Conservation (phyloP, 2,113 vertebrate genomes). For the Halichoeres trimaculatus region DNA sequence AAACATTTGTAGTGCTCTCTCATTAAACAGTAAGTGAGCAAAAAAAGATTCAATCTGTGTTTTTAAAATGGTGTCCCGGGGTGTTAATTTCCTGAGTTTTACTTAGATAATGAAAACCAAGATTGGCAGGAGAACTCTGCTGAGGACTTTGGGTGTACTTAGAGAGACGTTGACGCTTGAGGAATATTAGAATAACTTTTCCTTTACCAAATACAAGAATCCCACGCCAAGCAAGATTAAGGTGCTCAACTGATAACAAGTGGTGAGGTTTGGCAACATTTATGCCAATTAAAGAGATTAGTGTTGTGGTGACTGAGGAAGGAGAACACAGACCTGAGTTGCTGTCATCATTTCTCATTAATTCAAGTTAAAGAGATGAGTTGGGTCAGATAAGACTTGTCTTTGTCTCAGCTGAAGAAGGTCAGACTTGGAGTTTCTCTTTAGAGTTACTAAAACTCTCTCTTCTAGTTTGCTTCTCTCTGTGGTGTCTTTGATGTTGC, state of each 20-base stretch:
- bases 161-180: background rate
- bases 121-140: background rate
- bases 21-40: background rate
- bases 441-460: background rate
- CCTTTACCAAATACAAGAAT: background rate
- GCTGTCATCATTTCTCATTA: background rate
- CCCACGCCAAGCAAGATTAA: background rate
- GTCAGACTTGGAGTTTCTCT: slow-evolving; percentile 4
- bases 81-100: background rate
- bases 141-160: background rate
- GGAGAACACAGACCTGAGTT: background rate
- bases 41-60: background rate
- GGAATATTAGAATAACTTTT: background rate
- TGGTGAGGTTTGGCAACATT: background rate
- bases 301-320: background rate
- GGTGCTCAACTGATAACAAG: background rate
- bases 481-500: slow-evolving; percentile 5
- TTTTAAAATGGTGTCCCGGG: background rate
- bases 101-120: background rate
- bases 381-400: background rate
- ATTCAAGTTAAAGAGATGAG: background rate
- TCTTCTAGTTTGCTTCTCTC: background rate
- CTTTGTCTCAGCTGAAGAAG: background rate
- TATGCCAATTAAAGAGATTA: background rate
- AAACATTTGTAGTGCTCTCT: background rate